Base-by-base conservation (phyloP, 2,888 invertebrate genomes). In the Acrocyrtus sp. region DNA sequence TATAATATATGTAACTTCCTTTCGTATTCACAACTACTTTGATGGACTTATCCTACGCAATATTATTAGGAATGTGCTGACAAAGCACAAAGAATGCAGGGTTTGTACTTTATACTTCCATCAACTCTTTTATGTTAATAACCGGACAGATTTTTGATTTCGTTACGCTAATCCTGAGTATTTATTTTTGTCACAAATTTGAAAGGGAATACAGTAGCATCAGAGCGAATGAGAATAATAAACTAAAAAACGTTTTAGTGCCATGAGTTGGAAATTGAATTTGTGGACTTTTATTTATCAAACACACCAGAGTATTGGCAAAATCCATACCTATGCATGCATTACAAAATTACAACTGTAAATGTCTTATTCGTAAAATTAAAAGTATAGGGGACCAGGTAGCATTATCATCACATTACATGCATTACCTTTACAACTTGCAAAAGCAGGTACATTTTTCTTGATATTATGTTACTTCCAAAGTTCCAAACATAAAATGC, bases 81-180 rank as follows among this genome's bases (percentile, higher is more conserved):
- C 56, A 58, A 69, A 12, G 65, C 58, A 72, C 56, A 63, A 72
- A 34, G 34, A 5, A 34, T 34, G 57, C 72, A 72, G 72, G 72
- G 72, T 72, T 72, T 72, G 72, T 72, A 65, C 72, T 72, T 72
- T 65, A 63, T 72, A 72, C 58, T n/a, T n/a, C n/a, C n/a, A 48
- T 63, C 54, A 54, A 58, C 70, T 65, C 72, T 50, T 22, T 60
- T 48, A 47, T 53, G 45, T 17, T 17, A 50, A n/a, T n/a, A 62
- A 57, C 57, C 43, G 63, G 39, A 68, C 39, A 43, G 48, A n/a
- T n/a, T 50, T 50, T 50, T 19, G 21, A 29, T 72, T 72, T 72
- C 65, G 65, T 72, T 65, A 60, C 57, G 72, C 72, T 57, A 39
- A 58, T 70, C 56, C 45, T 67, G 41, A 67, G 57, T 65, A 72